These are phyloP conservation scores for Premnoplex brunnescens DNA, from an alignment of 2,797 vertebrate genomes.

Conservation along the genomic window DNA sequence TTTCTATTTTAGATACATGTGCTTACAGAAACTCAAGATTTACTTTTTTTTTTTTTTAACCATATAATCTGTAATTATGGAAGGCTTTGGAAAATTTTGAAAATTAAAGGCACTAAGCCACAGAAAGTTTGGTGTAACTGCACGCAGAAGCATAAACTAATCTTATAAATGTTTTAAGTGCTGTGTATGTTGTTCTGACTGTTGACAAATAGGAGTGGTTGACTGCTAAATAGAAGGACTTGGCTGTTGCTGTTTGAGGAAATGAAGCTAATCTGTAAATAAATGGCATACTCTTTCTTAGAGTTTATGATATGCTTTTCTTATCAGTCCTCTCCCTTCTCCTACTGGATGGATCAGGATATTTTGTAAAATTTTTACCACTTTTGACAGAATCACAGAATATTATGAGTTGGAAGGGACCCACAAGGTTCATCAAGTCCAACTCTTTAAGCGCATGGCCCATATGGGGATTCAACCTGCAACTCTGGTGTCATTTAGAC, in stretches of 20 bases:
- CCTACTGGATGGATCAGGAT: fast-evolving
- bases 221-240: not conserved
- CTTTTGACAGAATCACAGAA: not conserved
- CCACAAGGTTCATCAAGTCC: not conserved
- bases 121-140: not conserved
- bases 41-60: not conserved
- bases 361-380: not conserved
- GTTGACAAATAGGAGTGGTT: not conserved
- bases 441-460: not conserved
- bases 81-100: not conserved
- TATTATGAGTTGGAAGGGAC: not conserved
- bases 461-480: fast-evolving
- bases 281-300: not conserved
- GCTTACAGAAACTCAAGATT: too few species aligned
- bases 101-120: not conserved
- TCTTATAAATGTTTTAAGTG: not conserved
- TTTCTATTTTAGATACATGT: too few species aligned
- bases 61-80: not conserved
- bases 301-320: not conserved
- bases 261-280: not conserved
- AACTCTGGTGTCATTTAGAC: not conserved
- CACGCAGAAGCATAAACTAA: not conserved
- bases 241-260: not conserved
- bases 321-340: not conserved
- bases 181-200: not conserved